Percentiles rank a stretch among this genome's conserved stretches.
Conservation (phyloP, 2,113 vertebrate genomes). For the Hyaena hyaena region DNA sequence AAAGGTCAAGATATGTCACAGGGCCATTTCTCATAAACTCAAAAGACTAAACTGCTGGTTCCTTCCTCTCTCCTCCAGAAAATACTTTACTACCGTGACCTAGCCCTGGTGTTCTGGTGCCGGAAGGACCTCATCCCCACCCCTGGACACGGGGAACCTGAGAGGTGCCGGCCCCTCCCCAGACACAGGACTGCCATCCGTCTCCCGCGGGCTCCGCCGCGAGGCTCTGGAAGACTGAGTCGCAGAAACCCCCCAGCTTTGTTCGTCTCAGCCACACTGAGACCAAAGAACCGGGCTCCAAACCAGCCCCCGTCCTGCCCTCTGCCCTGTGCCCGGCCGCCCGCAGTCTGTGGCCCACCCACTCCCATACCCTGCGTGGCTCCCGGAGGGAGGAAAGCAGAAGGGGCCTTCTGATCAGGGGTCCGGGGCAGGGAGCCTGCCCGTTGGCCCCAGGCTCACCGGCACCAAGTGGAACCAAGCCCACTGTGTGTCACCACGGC, state of each 20-base stretch:
- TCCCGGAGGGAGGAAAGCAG: not conserved
- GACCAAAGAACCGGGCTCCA: not conserved
- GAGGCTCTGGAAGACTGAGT: not conserved
- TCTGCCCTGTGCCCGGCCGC: not conserved
- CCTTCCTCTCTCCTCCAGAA: not conserved
- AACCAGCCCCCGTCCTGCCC: not conserved
- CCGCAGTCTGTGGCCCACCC: not conserved
- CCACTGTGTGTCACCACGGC: accelerated
- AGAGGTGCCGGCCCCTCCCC: accelerated
- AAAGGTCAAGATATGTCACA: accelerated
- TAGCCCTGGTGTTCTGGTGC: accelerated
- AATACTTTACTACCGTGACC: accelerated
- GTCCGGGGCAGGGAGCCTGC: not conserved
- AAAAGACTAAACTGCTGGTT: accelerated
- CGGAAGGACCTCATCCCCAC: not conserved
- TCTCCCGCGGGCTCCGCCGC: not conserved
- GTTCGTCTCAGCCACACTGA: not conserved
- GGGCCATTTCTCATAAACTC: not conserved
- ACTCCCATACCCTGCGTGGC: not conserved
- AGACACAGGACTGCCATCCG: not conserved
- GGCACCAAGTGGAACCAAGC: not conserved
- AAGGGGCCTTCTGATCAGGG: not conserved
- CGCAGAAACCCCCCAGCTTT: not conserved
- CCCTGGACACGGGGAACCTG: not conserved
- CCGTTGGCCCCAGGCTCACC: not conserved